Percentiles rank a stretch among this genome's conserved stretches.
Evolutionary conservation across 2,797 vertebrate species (phyloP).

Genomic region (Ambastaia sidthimunki): DNA sequence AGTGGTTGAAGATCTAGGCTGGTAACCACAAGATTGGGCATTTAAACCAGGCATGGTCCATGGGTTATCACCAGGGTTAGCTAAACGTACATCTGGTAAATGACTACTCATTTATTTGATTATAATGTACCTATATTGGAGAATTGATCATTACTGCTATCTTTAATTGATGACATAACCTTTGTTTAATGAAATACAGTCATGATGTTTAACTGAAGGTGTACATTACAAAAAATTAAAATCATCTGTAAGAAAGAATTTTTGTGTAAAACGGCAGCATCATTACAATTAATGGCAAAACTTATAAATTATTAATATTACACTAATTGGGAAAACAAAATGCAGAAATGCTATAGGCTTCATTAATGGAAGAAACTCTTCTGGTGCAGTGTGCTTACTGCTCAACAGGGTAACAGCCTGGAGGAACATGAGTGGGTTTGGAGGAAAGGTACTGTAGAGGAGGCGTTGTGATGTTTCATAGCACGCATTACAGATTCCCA

Average conservation of each 20-base stretch:
- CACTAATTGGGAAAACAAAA: too few relatives aligned
- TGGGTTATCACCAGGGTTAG: too few relatives aligned
- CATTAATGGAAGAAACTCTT: constrained; percentile 34
- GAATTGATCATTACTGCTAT: neutral
- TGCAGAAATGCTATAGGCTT: neutral
- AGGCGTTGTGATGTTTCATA: constrained; percentile 32
- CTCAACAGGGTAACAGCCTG: constrained; percentile 25
- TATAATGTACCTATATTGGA: neutral
- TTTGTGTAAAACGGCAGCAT: neutral
- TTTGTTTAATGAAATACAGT: too few relatives aligned
- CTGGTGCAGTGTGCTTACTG: constrained; percentile 9
- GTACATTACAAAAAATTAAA: neutral
- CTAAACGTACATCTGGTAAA: too few relatives aligned
- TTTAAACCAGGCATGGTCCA: neutral
- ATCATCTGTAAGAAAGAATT: neutral
- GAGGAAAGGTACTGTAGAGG: constrained; percentile 7
- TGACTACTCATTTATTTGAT: too few relatives aligned
- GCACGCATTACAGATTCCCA: constrained; percentile 27
- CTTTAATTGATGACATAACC: neutral
- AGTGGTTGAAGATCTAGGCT: neutral
- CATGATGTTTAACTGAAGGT: neutral
- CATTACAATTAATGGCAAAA: neutral
- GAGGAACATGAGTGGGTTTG: constrained; percentile 17
- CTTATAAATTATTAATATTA: neutral
- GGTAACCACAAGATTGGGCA: neutral